Evolutionary conservation across 2,888 invertebrate genomes (phyloP).

Genomic region (Cremastobaeus sp.): DNA sequence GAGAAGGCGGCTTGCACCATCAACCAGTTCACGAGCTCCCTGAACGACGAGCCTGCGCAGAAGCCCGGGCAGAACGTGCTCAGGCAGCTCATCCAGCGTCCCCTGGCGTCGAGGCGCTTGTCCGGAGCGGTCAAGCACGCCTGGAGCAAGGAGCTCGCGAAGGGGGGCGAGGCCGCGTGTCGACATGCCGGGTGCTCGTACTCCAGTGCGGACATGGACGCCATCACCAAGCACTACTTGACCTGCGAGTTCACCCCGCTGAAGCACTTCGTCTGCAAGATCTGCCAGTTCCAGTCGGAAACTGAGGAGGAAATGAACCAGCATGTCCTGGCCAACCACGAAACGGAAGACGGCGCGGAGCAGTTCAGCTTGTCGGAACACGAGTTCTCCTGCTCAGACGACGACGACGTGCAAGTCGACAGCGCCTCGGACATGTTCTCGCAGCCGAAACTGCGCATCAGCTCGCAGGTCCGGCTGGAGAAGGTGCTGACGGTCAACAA

Average conservation of each 20-base stretch:
- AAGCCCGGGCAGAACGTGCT: constrained; percentile 17
- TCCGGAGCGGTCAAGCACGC: constrained; percentile 61
- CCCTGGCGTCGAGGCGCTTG: constrained; percentile 57
- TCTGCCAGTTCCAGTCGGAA: constrained; percentile 69
- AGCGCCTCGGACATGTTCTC: not conserved
- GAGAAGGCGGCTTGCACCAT: too few relatives aligned
- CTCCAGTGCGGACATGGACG: constrained; percentile 62
- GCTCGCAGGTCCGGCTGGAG: constrained; percentile 38
- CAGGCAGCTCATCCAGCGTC: constrained; percentile 56
- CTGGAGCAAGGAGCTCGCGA: constrained; percentile 69
- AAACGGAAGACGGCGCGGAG: constrained; percentile 53
- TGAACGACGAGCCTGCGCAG: too few relatives aligned
- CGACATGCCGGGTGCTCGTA: constrained; percentile 71
- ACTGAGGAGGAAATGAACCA: constrained; percentile 65
- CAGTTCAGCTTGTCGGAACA: constrained; percentile 22
- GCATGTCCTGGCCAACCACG: constrained; percentile 71
- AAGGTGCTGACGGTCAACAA: constrained; percentile 15
- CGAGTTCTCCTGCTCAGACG: constrained; percentile 22
- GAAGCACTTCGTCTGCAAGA: constrained; percentile 71
- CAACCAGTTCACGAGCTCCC: too few relatives aligned
- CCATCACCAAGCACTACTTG: constrained; percentile 71
- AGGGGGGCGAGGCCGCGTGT: constrained; percentile 66
- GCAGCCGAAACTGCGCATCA: constrained; percentile 19
- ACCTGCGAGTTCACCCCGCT: constrained; percentile 66
- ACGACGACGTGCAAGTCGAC: constrained; percentile 7